These are phyloP conservation scores for Uloborus plumipes DNA, from an alignment of 2,888 invertebrate genomes.

Conservation along the genomic window DNA sequence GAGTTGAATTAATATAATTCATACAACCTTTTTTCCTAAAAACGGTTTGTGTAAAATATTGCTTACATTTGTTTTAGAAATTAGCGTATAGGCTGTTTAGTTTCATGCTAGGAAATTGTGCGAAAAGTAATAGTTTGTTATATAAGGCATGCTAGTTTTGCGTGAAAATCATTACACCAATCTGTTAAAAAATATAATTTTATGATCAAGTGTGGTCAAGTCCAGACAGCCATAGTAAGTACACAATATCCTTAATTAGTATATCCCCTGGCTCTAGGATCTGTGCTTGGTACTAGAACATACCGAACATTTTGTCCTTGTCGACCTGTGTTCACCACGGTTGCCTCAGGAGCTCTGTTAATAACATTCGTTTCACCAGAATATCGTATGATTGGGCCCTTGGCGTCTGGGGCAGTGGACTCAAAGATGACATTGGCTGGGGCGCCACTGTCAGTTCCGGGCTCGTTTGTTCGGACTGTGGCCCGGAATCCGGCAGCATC, in stretches of 20 bases:
- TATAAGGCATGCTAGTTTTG: no score
- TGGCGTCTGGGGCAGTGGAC: constrained; percentile 37
- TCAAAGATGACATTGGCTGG: constrained; percentile 44
- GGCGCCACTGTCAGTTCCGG: constrained; percentile 35
- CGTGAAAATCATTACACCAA: no score
- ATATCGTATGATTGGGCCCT: constrained; percentile 33
- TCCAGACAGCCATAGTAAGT: no score
- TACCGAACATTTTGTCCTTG: constrained; percentile 23
- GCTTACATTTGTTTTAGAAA: no score
- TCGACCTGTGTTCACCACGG: background rate
- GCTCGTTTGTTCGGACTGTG: constrained; percentile 38
- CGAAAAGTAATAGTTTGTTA: no score
- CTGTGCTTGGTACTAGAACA: constrained; percentile 31
- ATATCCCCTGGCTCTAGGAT: constrained; percentile 26
- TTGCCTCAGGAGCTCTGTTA: background rate
- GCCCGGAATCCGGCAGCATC: constrained; percentile 42
- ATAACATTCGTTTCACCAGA: background rate
- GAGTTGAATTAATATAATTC: no score
- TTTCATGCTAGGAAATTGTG: no score
- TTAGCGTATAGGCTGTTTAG: no score
- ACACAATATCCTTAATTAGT: background rate
- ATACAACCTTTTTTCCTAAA: no score
- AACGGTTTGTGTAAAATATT: no score
- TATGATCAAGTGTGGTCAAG: no score
- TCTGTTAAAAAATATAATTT: no score